These are phyloP conservation scores for Dioctria linearis DNA, from an alignment of 2,888 invertebrate species.

Conservation along the genomic window DNA sequence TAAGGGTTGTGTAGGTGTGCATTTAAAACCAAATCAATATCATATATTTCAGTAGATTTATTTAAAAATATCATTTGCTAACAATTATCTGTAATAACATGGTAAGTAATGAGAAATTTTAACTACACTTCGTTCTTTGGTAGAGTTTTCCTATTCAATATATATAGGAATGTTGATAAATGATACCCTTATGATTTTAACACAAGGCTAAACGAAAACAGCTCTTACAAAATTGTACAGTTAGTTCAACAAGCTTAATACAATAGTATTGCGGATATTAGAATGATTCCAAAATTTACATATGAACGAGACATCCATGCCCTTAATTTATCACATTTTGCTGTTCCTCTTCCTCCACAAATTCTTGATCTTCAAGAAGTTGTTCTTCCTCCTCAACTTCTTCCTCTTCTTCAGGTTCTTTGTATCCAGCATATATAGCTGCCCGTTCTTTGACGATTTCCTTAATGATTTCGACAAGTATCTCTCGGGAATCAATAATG, in stretches of 20 bases:
- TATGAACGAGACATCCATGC: slow-evolving; percentile 34
- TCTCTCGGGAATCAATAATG: slow-evolving; percentile 84
- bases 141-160: slow-evolving; percentile 7
- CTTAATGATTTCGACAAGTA: slow-evolving; percentile 84
- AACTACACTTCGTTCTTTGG: neutral
- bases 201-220: slow-evolving; percentile 7
- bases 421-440: slow-evolving; percentile 68
- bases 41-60: slow-evolving; percentile 17
- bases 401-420: slow-evolving; percentile 61
- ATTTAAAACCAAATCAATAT: neutral
- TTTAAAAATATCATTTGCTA: slow-evolving; percentile 50
- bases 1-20: too few relatives aligned
- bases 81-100: slow-evolving; percentile 31
- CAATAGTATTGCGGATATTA: slow-evolving; percentile 15
- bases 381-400: slow-evolving; percentile 32
- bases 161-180: neutral
- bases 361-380: neutral
- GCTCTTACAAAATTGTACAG: slow-evolving; percentile 4
- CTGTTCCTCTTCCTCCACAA: neutral
- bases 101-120: slow-evolving; percentile 24
- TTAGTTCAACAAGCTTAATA: slow-evolving; percentile 32
- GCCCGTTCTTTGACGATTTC: slow-evolving; percentile 85
- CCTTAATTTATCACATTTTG: slow-evolving; percentile 33
- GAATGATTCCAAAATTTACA: slow-evolving; percentile 29
- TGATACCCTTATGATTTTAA: neutral